Base-by-base conservation (phyloP, 2,797 vertebrate species). In the Acanthornis magna region DNA sequence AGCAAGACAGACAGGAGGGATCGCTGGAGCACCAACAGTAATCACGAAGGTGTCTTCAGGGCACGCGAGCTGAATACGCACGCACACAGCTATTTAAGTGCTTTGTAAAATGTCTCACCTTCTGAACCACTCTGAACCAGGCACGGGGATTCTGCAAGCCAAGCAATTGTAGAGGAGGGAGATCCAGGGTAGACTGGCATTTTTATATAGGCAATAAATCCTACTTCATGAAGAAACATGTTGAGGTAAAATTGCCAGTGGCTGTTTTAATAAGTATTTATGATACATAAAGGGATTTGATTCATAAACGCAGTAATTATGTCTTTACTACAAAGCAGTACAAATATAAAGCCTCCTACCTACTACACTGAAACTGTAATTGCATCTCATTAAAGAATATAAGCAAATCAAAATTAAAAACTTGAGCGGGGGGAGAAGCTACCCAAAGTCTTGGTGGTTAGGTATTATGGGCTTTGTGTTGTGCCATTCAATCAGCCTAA, bases 191-290 rank as follows among this genome's bases (percentile, higher is more conserved):
- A 94, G 94, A 92, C 80, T 93, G 93, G 78, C 91, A 75, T 61
- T 94, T 97, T 96, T 96, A 97, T 94, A 48, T 42, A 54, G 77
- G 75, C 89, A 96, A 94, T 97, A 96, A 97, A 97, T 96, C 86
- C 93, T 92, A 43, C 86, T 96, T 97, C 96, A 80, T 95, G 95
- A 97, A 97, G 94, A 93, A 96, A 96, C 95, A 96, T 11, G 94
- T 96, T 83, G 91, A 96, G 68, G 89, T 89, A 83, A 93, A 96
- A 96, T 92, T 96, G 94, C 88, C 94, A 89, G 88, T 87, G 93
- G 93, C 93, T 96, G 91, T 89, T 96, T 96, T 97, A 97, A 96
- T 97, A 97, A 97, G 95, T 97, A 97, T 96, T 96, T 97, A 97
- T 95, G 93, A 96, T 95, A 95, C 96, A 93, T 97, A 95, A 97